A percentile compares a stretch with the other conserved stretches of the same genome.
These are phyloP conservation scores for Phocides pigmalion DNA, from an alignment of 1,140 invertebrate species.

Conservation along the genomic window DNA sequence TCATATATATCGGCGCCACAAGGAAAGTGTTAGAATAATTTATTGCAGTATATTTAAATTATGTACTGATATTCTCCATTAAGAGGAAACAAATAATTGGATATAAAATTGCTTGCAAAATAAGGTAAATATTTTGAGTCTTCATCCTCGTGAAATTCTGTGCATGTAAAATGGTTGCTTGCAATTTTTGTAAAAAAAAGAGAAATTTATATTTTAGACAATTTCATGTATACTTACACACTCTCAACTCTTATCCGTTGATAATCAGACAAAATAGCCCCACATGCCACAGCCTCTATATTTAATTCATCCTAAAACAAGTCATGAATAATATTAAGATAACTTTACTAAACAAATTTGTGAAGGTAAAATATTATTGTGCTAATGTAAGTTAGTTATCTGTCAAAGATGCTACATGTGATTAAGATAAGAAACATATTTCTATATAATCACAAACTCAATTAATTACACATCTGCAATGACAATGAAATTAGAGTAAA, in stretches of 20 bases:
- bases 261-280: constrained; percentile 99
- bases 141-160: no score
- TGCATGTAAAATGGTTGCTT: no score
- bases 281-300: constrained; percentile 96
- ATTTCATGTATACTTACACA: constrained; percentile 91
- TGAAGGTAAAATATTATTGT: not conserved
- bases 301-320: constrained; percentile 89
- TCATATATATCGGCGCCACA: no score
- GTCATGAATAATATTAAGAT: constrained; percentile 19
- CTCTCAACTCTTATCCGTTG: constrained; percentile 98
- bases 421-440: constrained; percentile 18
- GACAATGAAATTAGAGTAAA: constrained; percentile 39
- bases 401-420: not conserved
- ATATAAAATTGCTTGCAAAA: no score
- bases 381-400: constrained; percentile 21
- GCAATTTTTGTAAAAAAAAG: no score
- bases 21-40: no score
- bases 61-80: no score
- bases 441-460: constrained; percentile 12
- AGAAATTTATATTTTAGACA: not conserved
- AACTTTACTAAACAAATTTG: not conserved
- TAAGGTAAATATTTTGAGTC: no score
- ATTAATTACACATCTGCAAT: constrained; percentile 28
- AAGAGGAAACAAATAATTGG: no score
- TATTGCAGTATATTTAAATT: no score